phyloP scores from a whole-genome alignment of 2,888 invertebrate genomes.

The Zeuzera pyrina region DNA sequence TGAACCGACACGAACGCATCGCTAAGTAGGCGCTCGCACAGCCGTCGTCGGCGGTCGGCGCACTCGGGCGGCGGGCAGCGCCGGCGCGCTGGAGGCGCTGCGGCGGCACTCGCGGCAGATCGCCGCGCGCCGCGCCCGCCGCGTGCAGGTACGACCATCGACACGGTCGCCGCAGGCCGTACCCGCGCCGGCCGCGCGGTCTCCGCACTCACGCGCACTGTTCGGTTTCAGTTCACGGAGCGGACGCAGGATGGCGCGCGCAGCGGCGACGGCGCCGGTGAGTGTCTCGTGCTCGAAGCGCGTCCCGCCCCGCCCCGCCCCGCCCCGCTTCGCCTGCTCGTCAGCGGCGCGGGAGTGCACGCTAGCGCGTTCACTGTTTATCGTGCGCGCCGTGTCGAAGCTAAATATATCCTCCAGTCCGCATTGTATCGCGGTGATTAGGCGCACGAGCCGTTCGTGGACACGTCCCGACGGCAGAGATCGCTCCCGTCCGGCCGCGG shows the following conservation, averaged over 20 bases:
- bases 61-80: conserved; percentile 16
- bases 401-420: conserved; percentile 37
- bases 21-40: neutral
- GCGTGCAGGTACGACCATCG: conserved; percentile 83
- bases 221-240: neutral
- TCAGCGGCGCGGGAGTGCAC: neutral
- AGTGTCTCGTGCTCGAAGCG: conserved; percentile 60
- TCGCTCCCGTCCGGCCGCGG: conserved; percentile 9
- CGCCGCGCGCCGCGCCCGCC: conserved; percentile 84
- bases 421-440: conserved; percentile 32
- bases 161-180: conserved; percentile 24
- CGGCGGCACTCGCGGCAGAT: conserved; percentile 89
- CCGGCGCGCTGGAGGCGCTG: conserved; percentile 79
- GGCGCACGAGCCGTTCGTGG: conserved; percentile 15
- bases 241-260: conserved; percentile 49
- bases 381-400: conserved; percentile 20
- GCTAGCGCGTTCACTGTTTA: neutral
- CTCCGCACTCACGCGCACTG: conserved; percentile 9
- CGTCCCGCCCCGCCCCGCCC: conserved; percentile 8
- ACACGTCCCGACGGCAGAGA: conserved; percentile 2
- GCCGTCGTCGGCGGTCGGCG: conserved; percentile 6
- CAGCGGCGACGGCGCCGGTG: conserved; percentile 54
- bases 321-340: conserved; percentile 9
- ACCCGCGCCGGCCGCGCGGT: conserved; percentile 13
- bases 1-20: neutral